phyloP scores from a whole-genome alignment of 2,888 invertebrate species.

The Acrocera orbiculus region DNA sequence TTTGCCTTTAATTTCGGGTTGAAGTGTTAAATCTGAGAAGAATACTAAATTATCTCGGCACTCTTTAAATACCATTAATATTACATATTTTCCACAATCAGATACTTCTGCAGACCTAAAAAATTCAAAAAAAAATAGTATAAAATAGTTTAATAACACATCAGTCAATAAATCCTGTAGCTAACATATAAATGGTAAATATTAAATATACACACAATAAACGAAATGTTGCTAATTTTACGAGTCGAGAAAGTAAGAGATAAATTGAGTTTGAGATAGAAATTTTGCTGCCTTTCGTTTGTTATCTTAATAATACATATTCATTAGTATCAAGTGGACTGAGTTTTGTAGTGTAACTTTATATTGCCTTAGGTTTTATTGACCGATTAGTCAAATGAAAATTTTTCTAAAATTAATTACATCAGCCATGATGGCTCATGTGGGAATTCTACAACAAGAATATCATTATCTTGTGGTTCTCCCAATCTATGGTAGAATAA shows the following conservation, averaged over 20 bases:
- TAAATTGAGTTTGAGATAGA: constrained; percentile 1
- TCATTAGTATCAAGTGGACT: no score
- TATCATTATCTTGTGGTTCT: constrained; percentile 70
- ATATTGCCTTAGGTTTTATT: no score
- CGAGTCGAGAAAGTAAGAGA: no score
- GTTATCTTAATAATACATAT: no score
- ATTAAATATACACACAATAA: no score
- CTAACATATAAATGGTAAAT: no score
- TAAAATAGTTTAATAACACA: constrained; percentile 5
- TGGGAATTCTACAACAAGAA: constrained; percentile 74
- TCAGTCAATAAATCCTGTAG: no score
- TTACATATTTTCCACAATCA: constrained; percentile 79
- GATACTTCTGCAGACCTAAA: constrained; percentile 67
- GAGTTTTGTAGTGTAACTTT: no score
- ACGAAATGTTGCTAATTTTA: no score
- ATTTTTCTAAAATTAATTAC: constrained; percentile 36
- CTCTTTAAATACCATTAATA: constrained; percentile 68
- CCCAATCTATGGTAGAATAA: constrained; percentile 82
- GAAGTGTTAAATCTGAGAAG: constrained; percentile 57
- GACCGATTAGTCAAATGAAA: no score
- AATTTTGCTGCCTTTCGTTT: background rate
- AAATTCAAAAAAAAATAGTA: constrained; percentile 12
- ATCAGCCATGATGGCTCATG: constrained; percentile 85
- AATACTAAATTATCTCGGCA: constrained; percentile 84
- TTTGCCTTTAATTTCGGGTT: constrained; percentile 42